Percentiles rank a stretch among this genome's conserved stretches.
Evolutionary conservation across 2,888 invertebrate genomes (phyloP).

Genomic region (Napeogenes inachia): DNA sequence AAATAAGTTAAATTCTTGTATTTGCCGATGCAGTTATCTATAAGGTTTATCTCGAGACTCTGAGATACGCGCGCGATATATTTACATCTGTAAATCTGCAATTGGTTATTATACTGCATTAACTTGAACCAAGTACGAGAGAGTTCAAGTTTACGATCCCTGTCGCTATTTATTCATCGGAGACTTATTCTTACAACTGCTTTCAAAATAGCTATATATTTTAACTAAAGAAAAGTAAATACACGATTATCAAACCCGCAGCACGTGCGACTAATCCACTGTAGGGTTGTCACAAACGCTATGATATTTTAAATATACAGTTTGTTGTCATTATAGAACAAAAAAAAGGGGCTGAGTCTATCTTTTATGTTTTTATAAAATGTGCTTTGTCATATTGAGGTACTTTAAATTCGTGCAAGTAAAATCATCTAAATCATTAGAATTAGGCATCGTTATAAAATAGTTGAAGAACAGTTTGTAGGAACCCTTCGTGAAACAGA

Average conservation of each 20-base stretch:
- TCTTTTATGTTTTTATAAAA: too few relatives aligned
- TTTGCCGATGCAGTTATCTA: conserved; percentile 18
- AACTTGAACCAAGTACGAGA: conserved; percentile 4
- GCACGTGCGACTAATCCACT: conserved; percentile 49
- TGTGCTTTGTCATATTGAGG: too few relatives aligned
- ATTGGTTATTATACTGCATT: conserved; percentile 2
- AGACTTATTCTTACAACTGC: conserved; percentile 5
- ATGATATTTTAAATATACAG: conserved; percentile 7
- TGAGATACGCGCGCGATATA: conserved; percentile 15
- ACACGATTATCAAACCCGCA: conserved; percentile 43
- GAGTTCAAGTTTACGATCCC: conserved; percentile 9
- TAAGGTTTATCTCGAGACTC: conserved; percentile 22
- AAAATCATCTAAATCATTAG: too few relatives aligned
- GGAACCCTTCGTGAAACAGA: conserved; percentile 49
- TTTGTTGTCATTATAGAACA: neutral
- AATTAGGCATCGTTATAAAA: neutral
- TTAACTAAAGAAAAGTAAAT: conserved; percentile 35
- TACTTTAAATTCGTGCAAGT: too few relatives aligned
- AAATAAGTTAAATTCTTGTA: conserved; percentile 5
- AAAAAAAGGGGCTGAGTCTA: neutral
- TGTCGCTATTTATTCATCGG: conserved; percentile 5
- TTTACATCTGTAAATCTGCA: conserved; percentile 18
- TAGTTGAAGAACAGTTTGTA: conserved; percentile 7
- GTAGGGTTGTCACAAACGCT: conserved; percentile 28
- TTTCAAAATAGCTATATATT: conserved; percentile 11